These are phyloP conservation scores for Cheilosia scutellata DNA, from an alignment of 2,888 invertebrate genomes.

Conservation along the genomic window DNA sequence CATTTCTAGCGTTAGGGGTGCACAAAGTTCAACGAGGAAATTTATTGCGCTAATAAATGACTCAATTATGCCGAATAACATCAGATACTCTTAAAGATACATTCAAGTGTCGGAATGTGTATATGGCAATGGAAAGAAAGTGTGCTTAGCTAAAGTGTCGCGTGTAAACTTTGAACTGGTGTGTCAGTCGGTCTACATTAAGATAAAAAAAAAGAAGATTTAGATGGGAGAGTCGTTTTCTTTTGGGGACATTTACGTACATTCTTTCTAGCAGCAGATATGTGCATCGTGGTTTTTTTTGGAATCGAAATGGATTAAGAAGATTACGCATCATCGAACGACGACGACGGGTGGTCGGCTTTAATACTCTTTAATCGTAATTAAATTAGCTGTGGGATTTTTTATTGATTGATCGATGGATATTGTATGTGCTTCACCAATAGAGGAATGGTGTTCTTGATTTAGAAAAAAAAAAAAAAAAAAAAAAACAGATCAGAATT, in stretches of 20 bases:
- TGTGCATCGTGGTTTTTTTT: not conserved
- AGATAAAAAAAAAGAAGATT: not conserved
- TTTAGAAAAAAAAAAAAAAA: not conserved
- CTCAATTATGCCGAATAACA: slow-evolving; percentile 66
- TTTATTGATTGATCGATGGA: slow-evolving; percentile 34
- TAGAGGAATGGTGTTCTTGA: not conserved
- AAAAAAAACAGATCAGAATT: not conserved
- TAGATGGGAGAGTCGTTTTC: not conserved
- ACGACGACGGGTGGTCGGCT: not conserved
- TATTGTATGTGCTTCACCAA: not conserved
- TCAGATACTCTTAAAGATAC: slow-evolving; percentile 35
- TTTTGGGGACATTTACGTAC: not conserved
- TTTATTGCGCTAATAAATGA: slow-evolving; percentile 70
- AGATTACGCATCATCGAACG: slow-evolving; percentile 13
- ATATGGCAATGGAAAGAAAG: slow-evolving; percentile 2
- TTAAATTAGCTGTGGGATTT: slow-evolving; percentile 32
- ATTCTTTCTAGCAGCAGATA: not conserved
- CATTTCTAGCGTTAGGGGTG: slow-evolving; percentile 43
- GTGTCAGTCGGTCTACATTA: slow-evolving; percentile 2
- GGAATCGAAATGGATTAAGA: slow-evolving; percentile 22
- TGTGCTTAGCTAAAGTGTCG: slow-evolving; percentile 42
- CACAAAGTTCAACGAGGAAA: slow-evolving; percentile 68
- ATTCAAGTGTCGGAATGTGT: slow-evolving; percentile 13
- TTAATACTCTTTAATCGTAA: slow-evolving; percentile 15
- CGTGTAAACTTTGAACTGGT: slow-evolving; percentile 49